Conservation (phyloP, 2,888 invertebrate species). For the Holacanthella duospinosa region DNA sequence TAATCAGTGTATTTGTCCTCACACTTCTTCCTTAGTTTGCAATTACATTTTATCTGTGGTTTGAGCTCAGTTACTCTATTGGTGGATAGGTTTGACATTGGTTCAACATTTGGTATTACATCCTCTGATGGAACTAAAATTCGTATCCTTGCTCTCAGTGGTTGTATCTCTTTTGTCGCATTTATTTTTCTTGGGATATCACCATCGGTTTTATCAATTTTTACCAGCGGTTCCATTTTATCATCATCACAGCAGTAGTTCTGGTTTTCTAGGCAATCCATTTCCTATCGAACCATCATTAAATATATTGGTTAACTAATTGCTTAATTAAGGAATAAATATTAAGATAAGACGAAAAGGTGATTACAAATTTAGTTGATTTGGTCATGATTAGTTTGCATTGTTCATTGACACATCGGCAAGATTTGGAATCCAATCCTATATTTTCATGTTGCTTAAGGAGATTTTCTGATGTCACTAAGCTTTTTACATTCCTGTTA, state of each 20-base stretch:
- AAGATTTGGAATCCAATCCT: conserved; percentile 15
- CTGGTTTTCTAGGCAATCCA: not conserved
- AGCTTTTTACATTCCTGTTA: too few relatives aligned
- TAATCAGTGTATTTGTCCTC: conserved; percentile 30
- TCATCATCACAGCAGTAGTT: not conserved
- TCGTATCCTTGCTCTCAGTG: not conserved
- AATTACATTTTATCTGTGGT: conserved; percentile 16
- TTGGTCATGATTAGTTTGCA: too few relatives aligned
- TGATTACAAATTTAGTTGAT: too few relatives aligned
- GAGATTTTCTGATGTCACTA: too few relatives aligned
- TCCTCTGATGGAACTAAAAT: not conserved
- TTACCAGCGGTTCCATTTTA: not conserved
- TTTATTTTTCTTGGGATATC: not conserved
- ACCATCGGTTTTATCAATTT: not conserved
- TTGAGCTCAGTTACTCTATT: not conserved
- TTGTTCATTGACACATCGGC: conserved; percentile 12
- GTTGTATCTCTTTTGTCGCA: not conserved
- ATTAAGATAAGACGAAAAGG: too few relatives aligned
- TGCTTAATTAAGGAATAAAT: too few relatives aligned
- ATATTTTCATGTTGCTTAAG: too few relatives aligned
- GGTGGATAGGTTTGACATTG: not conserved
- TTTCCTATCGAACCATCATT: not conserved
- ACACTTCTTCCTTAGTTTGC: conserved; percentile 26
- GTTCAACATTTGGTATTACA: not conserved
- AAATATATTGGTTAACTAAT: not conserved